Conservation (phyloP, 2,888 invertebrate species). For the Drosophila atroscutellata region DNA sequence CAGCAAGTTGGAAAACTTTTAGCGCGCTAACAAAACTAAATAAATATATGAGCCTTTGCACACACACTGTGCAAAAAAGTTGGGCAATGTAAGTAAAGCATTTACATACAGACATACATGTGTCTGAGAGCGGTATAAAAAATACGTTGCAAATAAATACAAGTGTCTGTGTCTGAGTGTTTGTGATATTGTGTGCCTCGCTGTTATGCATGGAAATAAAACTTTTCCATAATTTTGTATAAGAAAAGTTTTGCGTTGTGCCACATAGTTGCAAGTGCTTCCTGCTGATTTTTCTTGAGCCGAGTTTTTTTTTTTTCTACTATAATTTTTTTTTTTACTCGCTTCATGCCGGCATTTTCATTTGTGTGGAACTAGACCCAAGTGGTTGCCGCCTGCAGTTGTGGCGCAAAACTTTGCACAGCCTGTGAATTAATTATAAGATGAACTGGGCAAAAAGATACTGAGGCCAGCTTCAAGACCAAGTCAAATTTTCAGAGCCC, state of each 20-base stretch:
- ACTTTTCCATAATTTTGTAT: conserved; percentile 78
- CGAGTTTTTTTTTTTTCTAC: conserved; percentile 21
- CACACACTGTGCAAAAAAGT: conserved; percentile 54
- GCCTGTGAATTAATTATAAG: conserved; percentile 79
- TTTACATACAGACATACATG: conserved; percentile 29
- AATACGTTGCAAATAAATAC: conserved; percentile 55
- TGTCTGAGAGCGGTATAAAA: conserved; percentile 49
- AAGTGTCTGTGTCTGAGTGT: conserved; percentile 33
- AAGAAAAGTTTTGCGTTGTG: conserved; percentile 78
- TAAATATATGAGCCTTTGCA: conserved; percentile 65
- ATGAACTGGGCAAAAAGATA: conserved; percentile 69
- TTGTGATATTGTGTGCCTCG: conserved; percentile 34
- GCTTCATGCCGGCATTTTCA: conserved; percentile 50
- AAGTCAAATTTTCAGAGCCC: conserved; percentile 1
- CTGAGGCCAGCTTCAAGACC: conserved; percentile 16
- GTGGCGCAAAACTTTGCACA: conserved; percentile 67
- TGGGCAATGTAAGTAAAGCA: conserved; percentile 67
- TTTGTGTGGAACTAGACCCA: conserved; percentile 68
- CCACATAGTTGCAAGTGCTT: conserved; percentile 77
- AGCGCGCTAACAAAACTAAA: conserved; percentile 71
- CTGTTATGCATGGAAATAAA: conserved; percentile 78
- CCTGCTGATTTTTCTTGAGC: conserved; percentile 69
- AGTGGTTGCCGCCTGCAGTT: conserved; percentile 68
- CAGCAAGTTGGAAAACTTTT: conserved; percentile 56
- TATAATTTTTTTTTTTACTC: conserved; percentile 22